Conservation (phyloP, 2,113 vertebrate species). For the Ia io region DNA sequence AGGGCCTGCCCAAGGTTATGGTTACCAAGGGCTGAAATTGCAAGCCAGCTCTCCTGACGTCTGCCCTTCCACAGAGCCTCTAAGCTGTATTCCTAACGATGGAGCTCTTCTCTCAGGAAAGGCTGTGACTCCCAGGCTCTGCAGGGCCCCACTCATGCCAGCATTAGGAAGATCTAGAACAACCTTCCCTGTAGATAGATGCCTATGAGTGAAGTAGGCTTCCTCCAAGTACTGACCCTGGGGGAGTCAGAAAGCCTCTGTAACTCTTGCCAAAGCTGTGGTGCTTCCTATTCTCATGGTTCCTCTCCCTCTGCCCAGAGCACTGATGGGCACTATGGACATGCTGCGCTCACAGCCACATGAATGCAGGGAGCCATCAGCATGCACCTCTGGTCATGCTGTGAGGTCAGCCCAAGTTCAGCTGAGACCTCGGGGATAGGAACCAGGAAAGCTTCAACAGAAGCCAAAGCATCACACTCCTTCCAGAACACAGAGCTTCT, state of each 20-base stretch:
- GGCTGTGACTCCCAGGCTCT: background rate
- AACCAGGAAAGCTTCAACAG: background rate
- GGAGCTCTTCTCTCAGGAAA: slow-evolving; percentile 46
- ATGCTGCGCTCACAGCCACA: background rate
- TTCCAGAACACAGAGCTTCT: background rate
- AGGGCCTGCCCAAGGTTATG: background rate
- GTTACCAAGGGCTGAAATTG: background rate
- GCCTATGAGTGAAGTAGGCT: background rate
- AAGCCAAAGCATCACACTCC: background rate
- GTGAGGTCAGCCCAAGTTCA: background rate
- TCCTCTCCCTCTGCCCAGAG: background rate
- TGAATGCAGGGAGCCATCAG: background rate
- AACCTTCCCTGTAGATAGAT: background rate
- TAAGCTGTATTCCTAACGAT: background rate
- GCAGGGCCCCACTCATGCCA: background rate
- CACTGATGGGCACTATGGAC: background rate
- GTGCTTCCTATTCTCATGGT: background rate
- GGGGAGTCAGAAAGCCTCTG: background rate
- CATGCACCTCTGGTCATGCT: background rate
- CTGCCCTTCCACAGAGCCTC: background rate
- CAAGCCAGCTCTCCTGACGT: background rate
- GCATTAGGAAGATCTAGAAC: background rate
- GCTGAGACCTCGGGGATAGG: background rate
- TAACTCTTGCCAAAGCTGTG: background rate
- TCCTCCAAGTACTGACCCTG: background rate